Evolutionary conservation across 2,888 invertebrate genomes (phyloP).

Genomic region (Dryobotodes eremita): DNA sequence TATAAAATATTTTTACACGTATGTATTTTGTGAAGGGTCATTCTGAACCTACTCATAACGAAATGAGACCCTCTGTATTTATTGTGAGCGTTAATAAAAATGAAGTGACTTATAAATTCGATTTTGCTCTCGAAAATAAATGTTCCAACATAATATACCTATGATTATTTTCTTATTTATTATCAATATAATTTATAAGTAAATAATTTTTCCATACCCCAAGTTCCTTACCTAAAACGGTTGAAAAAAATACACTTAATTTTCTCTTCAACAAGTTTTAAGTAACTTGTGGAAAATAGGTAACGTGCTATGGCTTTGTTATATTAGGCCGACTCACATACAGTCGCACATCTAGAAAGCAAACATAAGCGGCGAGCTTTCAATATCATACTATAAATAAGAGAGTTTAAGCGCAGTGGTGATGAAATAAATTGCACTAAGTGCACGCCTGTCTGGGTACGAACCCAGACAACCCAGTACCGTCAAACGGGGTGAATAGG

Average conservation of each 20-base stretch:
- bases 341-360: neutral
- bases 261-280: neutral
- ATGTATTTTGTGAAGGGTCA: slow-evolving; percentile 33
- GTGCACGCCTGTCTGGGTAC: neutral
- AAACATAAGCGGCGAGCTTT: neutral
- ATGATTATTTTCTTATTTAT: slow-evolving; percentile 61
- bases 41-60: slow-evolving; percentile 23
- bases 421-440: neutral
- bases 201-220: slow-evolving; percentile 47
- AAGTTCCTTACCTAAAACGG: neutral
- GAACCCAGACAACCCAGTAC: neutral
- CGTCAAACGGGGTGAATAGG: too few species aligned
- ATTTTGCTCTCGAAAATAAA: slow-evolving; percentile 85
- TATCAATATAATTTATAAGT: slow-evolving; percentile 59
- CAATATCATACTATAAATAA: neutral
- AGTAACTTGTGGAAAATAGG: neutral
- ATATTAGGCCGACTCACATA: neutral
- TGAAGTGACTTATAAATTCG: slow-evolving; percentile 86
- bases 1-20: slow-evolving; percentile 25
- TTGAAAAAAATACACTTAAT: neutral
- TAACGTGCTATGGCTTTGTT: neutral
- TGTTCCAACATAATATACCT: slow-evolving; percentile 43
- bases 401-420: neutral
- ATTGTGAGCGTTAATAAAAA: slow-evolving; percentile 81
- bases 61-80: slow-evolving; percentile 42